phyloP scores from a whole-genome alignment of 2,797 vertebrate genomes.

The Garrulus glandarius region DNA sequence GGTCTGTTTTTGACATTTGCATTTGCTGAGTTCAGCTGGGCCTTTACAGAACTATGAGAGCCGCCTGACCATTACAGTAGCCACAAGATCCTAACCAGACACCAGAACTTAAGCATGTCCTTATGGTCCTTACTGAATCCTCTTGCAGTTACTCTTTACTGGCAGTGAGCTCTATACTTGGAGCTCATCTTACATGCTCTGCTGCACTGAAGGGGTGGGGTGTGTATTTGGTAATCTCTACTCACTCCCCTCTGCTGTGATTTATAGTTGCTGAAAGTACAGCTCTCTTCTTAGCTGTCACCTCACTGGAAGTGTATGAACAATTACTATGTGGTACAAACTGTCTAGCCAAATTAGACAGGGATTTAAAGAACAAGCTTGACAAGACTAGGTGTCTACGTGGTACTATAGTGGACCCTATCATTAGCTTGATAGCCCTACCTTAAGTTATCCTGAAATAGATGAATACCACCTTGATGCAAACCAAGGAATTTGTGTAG shows the following conservation, averaged over 20 bases:
- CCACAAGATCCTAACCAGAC: background rate
- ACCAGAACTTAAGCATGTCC: background rate
- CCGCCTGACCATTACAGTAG: background rate
- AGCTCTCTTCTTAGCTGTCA: constrained; percentile 30
- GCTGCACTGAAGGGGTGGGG: background rate
- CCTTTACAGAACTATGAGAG: background rate
- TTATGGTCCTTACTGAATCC: background rate
- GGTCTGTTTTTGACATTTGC: background rate
- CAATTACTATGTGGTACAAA: constrained; percentile 36
- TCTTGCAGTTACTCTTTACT: background rate
- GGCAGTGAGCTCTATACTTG: background rate
- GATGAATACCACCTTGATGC: background rate
- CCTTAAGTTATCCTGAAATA: constrained; percentile 54
- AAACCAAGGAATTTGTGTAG: constrained; percentile 1
- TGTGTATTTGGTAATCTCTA: background rate
- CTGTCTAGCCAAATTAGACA: constrained; percentile 52
- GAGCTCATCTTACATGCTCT: background rate
- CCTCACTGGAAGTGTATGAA: constrained; percentile 28
- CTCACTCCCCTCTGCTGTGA: background rate
- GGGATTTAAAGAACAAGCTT: constrained; percentile 52
- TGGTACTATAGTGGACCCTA: constrained; percentile 17
- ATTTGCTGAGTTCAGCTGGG: background rate
- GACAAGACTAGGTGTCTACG: constrained; percentile 47
- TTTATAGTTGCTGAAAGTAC: constrained; percentile 40
- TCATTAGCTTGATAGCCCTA: constrained; percentile 49